phyloP scores from a whole-genome alignment of 1,140 invertebrate genomes.

The Theocolax elegans region DNA sequence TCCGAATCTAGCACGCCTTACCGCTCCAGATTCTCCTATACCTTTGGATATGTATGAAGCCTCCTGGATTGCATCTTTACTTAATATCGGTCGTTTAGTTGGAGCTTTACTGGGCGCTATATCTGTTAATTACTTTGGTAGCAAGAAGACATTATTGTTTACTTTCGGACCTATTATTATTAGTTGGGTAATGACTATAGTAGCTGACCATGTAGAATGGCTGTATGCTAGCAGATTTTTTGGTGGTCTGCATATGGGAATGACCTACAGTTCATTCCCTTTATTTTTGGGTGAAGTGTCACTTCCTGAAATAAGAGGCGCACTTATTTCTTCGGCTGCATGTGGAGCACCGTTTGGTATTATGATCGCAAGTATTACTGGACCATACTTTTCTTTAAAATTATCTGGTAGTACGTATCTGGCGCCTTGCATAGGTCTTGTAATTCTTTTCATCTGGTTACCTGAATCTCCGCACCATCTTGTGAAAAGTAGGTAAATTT shows the following conservation, averaged over 20 bases:
- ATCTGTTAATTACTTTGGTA: slow-evolving; percentile 69
- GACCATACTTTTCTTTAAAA: slow-evolving; percentile 71
- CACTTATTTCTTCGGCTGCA: slow-evolving; percentile 74
- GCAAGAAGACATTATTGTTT: slow-evolving; percentile 73
- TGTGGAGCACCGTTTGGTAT: slow-evolving; percentile 71
- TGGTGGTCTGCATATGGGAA: slow-evolving; percentile 39
- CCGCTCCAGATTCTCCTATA: slow-evolving; percentile 63
- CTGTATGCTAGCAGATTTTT: no score
- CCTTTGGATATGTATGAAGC: slow-evolving; percentile 70
- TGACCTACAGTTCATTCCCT: slow-evolving; percentile 74
- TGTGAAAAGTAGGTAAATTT: slow-evolving; percentile 70
- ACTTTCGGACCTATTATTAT: slow-evolving; percentile 72
- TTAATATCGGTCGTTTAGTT: slow-evolving; percentile 64
- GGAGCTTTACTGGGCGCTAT: slow-evolving; percentile 59
- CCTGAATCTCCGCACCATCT: slow-evolving; percentile 81
- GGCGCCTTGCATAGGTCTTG: slow-evolving; percentile 79
- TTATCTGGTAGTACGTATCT: slow-evolving; percentile 71
- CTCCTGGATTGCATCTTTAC: slow-evolving; percentile 72
- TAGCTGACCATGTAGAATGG: slow-evolving; percentile 36
- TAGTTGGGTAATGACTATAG: slow-evolving; percentile 72
- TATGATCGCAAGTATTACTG: slow-evolving; percentile 75
- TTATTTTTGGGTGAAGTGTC: slow-evolving; percentile 76
- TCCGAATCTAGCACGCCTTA: slow-evolving; percentile 68
- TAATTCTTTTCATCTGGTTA: slow-evolving; percentile 72
- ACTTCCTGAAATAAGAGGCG: slow-evolving; percentile 72